phyloP scores from a whole-genome alignment of 1,140 invertebrate genomes.

The Drosophila orosa region DNA sequence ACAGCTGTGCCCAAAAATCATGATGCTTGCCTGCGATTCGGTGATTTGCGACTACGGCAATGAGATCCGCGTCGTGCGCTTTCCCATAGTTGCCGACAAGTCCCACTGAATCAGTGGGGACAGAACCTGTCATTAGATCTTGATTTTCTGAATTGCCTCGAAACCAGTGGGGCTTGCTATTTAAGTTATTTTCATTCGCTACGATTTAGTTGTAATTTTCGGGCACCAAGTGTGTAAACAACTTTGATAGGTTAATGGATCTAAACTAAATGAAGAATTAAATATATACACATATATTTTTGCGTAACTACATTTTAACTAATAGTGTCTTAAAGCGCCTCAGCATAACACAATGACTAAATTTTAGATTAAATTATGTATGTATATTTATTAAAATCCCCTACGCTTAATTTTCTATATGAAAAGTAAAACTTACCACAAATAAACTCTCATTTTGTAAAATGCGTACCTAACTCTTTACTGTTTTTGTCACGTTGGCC shows the following conservation, averaged over 20 bases:
- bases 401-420: constrained; percentile 75
- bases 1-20: constrained; percentile 83
- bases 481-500: not conserved
- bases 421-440: constrained; percentile 67
- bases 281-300: constrained; percentile 56
- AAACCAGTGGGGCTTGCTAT: constrained; percentile 38
- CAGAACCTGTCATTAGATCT: not conserved
- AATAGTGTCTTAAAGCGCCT: constrained; percentile 73
- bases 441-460: constrained; percentile 17
- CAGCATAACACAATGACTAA: constrained; percentile 61
- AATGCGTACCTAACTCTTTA: not conserved
- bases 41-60: constrained; percentile 97
- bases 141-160: constrained; percentile 25
- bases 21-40: constrained; percentile 80
- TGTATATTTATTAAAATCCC: constrained; percentile 78
- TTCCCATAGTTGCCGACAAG: constrained; percentile 90
- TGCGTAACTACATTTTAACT: constrained; percentile 31
- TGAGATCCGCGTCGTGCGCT: constrained; percentile 94
- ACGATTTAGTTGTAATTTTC: constrained; percentile 13
- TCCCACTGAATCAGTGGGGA: constrained; percentile 51
- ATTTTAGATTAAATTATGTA: constrained; percentile 51
- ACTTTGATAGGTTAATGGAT: constrained; percentile 16
- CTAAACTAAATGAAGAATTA: constrained; percentile 33
- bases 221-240: constrained; percentile 9
- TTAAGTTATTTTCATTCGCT: constrained; percentile 38